Base-by-base conservation (phyloP, 2,113 vertebrate genomes). In the Numenius arquata region DNA sequence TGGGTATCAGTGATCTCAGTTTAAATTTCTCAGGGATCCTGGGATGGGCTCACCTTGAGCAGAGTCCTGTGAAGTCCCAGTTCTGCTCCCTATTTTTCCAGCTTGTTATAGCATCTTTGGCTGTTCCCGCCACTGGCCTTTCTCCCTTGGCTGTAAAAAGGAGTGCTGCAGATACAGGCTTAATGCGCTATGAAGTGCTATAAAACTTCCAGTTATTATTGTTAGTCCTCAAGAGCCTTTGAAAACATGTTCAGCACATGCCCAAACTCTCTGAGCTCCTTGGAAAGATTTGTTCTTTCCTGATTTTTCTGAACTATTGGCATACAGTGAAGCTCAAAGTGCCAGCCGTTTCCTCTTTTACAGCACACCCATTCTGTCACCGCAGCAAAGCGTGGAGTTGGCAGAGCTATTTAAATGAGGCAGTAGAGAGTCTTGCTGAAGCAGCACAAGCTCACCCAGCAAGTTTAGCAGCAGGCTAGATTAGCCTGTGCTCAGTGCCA, bases 251-350 rank as follows among this genome's bases (percentile, higher is more conserved):
- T 88, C 62, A 83, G 29, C 63, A 62, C 38, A 58, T 89, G 62
- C 43, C 20, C 40, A 82, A 3, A 83, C 36, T 90, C 48, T 79
- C 88, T 62, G 61, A 78, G 53, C 25, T 56, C 21, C 52, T 72
- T 87, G 66, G 66, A 90, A 95, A 90, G 66, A 62, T 76, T 79
- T 85, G 27, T 93, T 85, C 62, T 94, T 91, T 78, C 65, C 21
- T 84, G n/a, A 36, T 84, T 90, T 94, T 92, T 78, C 4, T 9
- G 70, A 81, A 65, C 80, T 70, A 23, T 9, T 95, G 83, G 66
- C 90, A n/a, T 43, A 66, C 6, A 79, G 76, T 53, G 38, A 78
- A 79, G 43, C 70, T 81, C 0, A 0, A 78, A 75, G 70, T 81
- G 96, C 92, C 83, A 93, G 66, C 76, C 53, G 1, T 80, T 94